Conservation (phyloP, 2,888 invertebrate genomes). For the Sarcophaga rosellei region DNA sequence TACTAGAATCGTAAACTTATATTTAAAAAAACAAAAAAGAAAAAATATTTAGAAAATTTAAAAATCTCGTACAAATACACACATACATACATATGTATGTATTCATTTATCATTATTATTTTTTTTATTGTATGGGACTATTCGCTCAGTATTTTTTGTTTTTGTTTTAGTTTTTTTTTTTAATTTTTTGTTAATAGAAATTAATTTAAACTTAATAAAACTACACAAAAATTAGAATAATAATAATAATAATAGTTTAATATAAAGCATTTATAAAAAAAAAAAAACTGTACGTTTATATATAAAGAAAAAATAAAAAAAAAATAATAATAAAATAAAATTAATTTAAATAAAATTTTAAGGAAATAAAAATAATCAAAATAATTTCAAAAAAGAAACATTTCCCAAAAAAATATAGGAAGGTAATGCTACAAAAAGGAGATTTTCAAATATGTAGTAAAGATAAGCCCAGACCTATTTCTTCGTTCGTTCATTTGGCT, state of each 20-base stretch:
- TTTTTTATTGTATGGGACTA: conserved; percentile 61
- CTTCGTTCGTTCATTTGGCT: neutral
- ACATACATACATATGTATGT: no score
- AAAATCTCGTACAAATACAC: neutral
- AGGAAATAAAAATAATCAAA: conserved; percentile 6
- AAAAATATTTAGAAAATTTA: conserved; percentile 57
- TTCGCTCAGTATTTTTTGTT: conserved; percentile 58
- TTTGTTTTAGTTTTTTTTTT: neutral
- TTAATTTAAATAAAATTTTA: conserved; percentile 50
- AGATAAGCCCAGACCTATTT: conserved; percentile 4
- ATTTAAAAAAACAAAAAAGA: neutral
- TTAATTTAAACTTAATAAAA: conserved; percentile 66
- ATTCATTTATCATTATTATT: conserved; percentile 10
- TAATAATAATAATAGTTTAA: conserved; percentile 41
- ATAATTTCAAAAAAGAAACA: conserved; percentile 1
- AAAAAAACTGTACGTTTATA: neutral
- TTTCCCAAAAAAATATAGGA: conserved; percentile 15
- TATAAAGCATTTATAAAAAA: conserved; percentile 53
- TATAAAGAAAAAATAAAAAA: conserved; percentile 12
- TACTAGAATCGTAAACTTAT: conserved; percentile 63
- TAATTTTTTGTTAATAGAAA: conserved; percentile 47
- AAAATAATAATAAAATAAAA: conserved; percentile 43
- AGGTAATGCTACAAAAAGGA: neutral
- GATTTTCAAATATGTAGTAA: conserved; percentile 11
- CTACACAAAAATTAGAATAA: conserved; percentile 46